Base-by-base conservation (phyloP, 2,888 invertebrate species). In the Andrena marginata region DNA sequence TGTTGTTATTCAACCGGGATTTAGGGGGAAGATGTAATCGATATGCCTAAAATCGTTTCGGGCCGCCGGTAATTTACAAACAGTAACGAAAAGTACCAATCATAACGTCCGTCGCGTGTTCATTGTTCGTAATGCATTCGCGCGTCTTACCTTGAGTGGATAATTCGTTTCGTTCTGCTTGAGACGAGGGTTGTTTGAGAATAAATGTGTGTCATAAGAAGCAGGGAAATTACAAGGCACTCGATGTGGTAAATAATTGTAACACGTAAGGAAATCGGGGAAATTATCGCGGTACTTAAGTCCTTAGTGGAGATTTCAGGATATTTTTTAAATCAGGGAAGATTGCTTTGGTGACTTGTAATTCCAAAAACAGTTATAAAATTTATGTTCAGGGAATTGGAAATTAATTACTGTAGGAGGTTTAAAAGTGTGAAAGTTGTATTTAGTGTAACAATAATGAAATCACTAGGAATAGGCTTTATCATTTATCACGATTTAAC, bases 71-170 rank as follows among this genome's bases (percentile, higher is more conserved):
- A 42, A 67, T 60, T 75, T 29, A 29, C 49, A 56, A 60, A 74
- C 48, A 33, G 64, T 49, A 48, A 31, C 54, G 35, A 64, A 69
- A 69, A 70, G 48, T 23, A 65, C 20, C 20, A 71, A 51, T 70
- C 67, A n/a, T 48, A 8, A 77, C 20, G 65, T 51, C 54, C 56
- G 67, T 56, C 75, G 84, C 84, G 51, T 56, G 75, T 69, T 76
- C 49, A 73, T 84, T 83, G 75, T 75, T 68, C 54, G 7, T 76
- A 84, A 84, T 84, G 56, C 60, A 84, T 70, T 79, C 75, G 84
- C 84, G 84, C 49, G 67, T 60, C 62, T 48, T 60, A 20, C 63
- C 68, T 72, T 68, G 59, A 83, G 79, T 73, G 64, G 62, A 83
- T 78, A 83, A 83, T 83, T 72, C 33, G 26, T 20, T 69, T 71